Evolutionary conservation across 2,797 vertebrate species (phyloP).

Genomic region (Sebastes cheni): DNA sequence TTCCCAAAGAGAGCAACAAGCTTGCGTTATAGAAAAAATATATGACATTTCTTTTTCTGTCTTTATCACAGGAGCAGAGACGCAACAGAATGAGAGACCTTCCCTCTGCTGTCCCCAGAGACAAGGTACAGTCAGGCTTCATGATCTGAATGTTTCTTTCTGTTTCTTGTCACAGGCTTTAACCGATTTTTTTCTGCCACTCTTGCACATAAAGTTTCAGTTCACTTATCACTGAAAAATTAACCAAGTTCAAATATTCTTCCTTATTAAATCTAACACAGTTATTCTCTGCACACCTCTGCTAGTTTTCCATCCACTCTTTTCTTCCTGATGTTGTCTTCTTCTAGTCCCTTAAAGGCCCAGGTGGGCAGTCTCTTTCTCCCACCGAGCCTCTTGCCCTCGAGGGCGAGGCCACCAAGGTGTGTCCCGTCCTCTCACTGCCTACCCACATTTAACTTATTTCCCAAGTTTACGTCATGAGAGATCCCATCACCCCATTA

Average conservation of each 20-base stretch:
- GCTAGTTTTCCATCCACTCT: slow-evolving; percentile 36
- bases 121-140: slow-evolving; percentile 85
- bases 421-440: slow-evolving; percentile 81
- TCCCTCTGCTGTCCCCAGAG: slow-evolving; percentile 87
- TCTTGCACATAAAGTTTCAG: background rate
- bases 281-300: background rate
- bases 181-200: background rate
- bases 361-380: slow-evolving; percentile 87
- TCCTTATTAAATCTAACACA: background rate
- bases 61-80: slow-evolving; percentile 89
- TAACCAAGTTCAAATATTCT: background rate
- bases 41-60: no score
- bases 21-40: no score
- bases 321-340: slow-evolving; percentile 47
- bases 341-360: slow-evolving; percentile 91
- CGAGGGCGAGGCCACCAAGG: slow-evolving; percentile 91
- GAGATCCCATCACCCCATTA: background rate
- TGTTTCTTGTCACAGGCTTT: background rate
- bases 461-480: background rate
- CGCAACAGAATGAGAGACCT: slow-evolving; percentile 93
- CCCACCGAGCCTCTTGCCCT: slow-evolving; percentile 86
- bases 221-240: background rate
- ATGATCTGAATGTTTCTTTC: background rate
- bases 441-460: slow-evolving; percentile 57
- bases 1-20: background rate